These are phyloP conservation scores for Isichthys henryi DNA, from an alignment of 2,113 vertebrate species.

Conservation along the genomic window DNA sequence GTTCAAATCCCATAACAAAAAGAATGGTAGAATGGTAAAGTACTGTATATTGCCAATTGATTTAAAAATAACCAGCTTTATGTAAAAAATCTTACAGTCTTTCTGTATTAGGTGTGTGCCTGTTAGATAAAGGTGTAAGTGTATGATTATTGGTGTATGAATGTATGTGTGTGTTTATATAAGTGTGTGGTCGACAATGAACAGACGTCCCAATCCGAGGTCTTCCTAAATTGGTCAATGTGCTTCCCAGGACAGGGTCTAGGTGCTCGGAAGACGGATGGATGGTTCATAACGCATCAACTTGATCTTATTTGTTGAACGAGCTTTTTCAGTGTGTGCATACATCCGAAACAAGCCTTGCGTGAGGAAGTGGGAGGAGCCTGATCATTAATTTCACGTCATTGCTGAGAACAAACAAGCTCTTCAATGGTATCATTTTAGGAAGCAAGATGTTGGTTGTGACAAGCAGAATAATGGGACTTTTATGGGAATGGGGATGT, in stretches of 20 bases:
- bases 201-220: not conserved
- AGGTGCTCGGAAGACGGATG: not conserved
- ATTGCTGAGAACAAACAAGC: not conserved
- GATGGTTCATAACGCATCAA: not conserved
- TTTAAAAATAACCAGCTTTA: not conserved
- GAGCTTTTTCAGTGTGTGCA: not conserved
- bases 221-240: not conserved
- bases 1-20: not conserved
- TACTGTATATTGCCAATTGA: not conserved
- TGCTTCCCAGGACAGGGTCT: not conserved
- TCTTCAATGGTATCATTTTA: not conserved
- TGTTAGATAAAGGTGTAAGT: not conserved
- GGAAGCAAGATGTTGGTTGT: not conserved
- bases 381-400: not conserved
- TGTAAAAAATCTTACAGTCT: not conserved
- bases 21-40: not conserved
- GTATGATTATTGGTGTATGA: not conserved
- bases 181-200: not conserved
- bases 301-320: not conserved
- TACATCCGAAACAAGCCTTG: not conserved
- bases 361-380: not conserved
- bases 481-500: not conserved
- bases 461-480: not conserved
- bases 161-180: not conserved
- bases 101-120: not conserved